Conservation (phyloP, 2,888 invertebrate species). For the Tetrapedia diversipes region DNA sequence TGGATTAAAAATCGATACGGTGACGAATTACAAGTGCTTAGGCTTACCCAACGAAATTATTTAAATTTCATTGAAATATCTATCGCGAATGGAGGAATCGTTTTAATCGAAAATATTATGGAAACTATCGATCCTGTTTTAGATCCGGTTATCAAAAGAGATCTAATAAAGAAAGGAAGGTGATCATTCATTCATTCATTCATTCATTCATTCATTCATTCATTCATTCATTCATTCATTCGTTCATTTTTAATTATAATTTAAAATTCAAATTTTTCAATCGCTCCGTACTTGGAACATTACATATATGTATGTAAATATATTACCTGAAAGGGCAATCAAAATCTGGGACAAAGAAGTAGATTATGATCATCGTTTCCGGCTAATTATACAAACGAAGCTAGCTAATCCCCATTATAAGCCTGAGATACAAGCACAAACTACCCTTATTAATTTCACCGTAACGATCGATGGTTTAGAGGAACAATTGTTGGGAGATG, state of each 20-base stretch:
- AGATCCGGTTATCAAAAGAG: slow-evolving; percentile 93
- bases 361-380: slow-evolving; percentile 92
- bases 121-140: slow-evolving; percentile 95
- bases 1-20: slow-evolving; percentile 97
- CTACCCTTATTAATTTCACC: slow-evolving; percentile 97
- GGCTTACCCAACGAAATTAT: slow-evolving; percentile 92
- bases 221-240: no score
- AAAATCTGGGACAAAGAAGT: slow-evolving; percentile 97
- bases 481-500: slow-evolving; percentile 96
- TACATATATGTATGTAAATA: background rate
- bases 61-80: slow-evolving; percentile 92
- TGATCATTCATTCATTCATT: slow-evolving; percentile 69
- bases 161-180: slow-evolving; percentile 94
- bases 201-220: no score
- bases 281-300: no score
- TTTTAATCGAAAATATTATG: slow-evolving; percentile 94
- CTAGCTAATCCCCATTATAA: slow-evolving; percentile 98
- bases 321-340: slow-evolving; percentile 83
- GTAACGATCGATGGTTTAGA: slow-evolving; percentile 96
- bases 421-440: slow-evolving; percentile 98
- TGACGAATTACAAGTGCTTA: slow-evolving; percentile 88
- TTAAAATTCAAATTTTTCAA: no score
- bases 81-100: slow-evolving; percentile 89
- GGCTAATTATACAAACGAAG: slow-evolving; percentile 95
- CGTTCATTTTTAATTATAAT: no score